Conservation (phyloP, 2,113 vertebrate genomes). For the Oncorhynchus gorbuscha region DNA sequence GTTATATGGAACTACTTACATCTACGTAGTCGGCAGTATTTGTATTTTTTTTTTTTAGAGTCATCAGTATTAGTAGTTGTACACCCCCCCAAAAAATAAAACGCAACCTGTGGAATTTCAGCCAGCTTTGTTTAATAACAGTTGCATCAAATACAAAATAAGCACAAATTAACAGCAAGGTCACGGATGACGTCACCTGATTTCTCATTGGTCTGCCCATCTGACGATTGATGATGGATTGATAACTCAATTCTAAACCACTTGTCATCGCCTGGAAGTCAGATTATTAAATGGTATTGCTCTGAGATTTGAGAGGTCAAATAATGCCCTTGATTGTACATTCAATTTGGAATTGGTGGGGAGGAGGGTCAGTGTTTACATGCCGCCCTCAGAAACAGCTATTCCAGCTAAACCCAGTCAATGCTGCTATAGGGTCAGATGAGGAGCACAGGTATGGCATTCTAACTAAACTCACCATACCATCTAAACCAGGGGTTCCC, state of each 20-base stretch:
- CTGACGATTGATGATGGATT: not conserved
- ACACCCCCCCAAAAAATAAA: not conserved
- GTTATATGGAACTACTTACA: not conserved
- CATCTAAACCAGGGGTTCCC: no score
- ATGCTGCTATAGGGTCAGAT: no score
- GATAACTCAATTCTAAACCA: not conserved
- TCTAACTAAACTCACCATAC: no score
- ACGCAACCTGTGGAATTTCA: constrained; percentile 10
- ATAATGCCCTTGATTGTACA: not conserved
- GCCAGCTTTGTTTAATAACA: constrained; percentile 24
- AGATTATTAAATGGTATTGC: not conserved
- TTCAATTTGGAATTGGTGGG: not conserved
- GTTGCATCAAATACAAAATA: constrained; percentile 25
- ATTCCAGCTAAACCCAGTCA: no score
- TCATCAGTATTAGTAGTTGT: not conserved
- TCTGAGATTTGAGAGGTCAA: not conserved
- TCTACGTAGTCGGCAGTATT: not conserved
- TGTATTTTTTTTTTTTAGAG: not conserved
- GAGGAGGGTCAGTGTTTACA: not conserved
- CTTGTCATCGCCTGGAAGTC: not conserved
- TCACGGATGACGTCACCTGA: not conserved
- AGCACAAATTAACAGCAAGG: constrained; percentile 5
- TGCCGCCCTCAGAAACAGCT: not conserved
- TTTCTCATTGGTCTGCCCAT: not conserved
- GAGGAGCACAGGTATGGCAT: no score